Conservation (phyloP, 2,797 vertebrate species). For the Cygnus olor region DNA sequence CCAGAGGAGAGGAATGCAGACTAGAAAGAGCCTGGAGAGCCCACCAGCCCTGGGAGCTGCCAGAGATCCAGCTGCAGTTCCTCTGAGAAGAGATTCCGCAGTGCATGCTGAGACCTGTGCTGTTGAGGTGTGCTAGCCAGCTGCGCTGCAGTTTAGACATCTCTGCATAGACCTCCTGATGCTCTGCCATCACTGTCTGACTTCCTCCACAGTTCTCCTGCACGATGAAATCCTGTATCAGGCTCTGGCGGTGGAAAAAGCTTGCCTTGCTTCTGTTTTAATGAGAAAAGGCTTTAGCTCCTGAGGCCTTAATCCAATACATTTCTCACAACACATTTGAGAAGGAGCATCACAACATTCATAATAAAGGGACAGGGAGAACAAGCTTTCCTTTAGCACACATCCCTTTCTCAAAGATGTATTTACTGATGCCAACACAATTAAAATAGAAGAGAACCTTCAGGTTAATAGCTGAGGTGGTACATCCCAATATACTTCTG, state of each 20-base stretch:
- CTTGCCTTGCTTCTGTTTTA: not conserved
- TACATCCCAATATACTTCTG: not conserved
- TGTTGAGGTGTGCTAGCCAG: not conserved
- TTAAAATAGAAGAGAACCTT: not conserved
- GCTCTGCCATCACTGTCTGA: not conserved
- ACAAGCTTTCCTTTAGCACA: not conserved
- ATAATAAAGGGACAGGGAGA: not conserved
- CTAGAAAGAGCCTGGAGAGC: not conserved
- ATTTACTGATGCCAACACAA: not conserved
- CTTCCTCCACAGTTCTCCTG: not conserved
- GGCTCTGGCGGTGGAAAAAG: not conserved
- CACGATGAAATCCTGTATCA: accelerated
- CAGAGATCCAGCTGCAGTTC: not conserved
- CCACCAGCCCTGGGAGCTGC: not conserved
- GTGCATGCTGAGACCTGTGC: not conserved
- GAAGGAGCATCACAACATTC: not conserved
- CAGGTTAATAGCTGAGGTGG: not conserved
- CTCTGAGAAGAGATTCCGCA: too few relatives aligned
- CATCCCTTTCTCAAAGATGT: not conserved
- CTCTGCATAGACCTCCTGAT: not conserved
- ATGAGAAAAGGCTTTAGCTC: not conserved
- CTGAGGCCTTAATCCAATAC: not conserved
- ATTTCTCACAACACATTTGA: accelerated
- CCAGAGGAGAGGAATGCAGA: not conserved
- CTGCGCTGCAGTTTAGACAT: not conserved